These are phyloP conservation scores for Poeciliopsis infans DNA, from an alignment of 2,797 vertebrate genomes.

Conservation along the genomic window DNA sequence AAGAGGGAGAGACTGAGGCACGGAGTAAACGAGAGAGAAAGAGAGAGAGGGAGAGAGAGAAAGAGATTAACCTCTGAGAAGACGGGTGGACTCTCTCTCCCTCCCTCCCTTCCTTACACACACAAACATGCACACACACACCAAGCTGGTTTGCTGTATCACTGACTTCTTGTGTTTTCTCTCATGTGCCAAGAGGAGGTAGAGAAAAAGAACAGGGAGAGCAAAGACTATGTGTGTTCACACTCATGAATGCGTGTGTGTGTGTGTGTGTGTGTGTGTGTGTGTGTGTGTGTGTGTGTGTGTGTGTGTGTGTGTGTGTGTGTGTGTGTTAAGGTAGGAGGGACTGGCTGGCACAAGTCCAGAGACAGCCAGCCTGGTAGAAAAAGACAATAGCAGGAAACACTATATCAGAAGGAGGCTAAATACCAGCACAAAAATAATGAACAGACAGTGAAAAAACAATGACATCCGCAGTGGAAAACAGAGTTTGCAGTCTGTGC, in stretches of 20 bases:
- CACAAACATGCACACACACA: conserved; percentile 34
- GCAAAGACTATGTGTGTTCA: conserved; percentile 33
- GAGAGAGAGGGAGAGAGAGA: conserved; percentile 59
- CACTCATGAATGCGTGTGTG: conserved; percentile 25
- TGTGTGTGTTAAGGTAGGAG: conserved; percentile 71
- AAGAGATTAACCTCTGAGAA: conserved; percentile 68
- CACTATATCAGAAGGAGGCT: conserved; percentile 75
- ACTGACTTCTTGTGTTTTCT: conserved; percentile 72
- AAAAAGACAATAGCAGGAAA: conserved; percentile 84
- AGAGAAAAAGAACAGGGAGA: conserved; percentile 52
- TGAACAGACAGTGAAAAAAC: conserved; percentile 70
- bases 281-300: conserved; percentile 53
- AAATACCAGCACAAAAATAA: conserved; percentile 78
- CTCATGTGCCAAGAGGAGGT: conserved; percentile 72
- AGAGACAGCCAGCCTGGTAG: conserved; percentile 72
- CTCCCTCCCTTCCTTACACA: conserved; percentile 26
- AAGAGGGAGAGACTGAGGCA: conserved; percentile 61
- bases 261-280: conserved; percentile 35
- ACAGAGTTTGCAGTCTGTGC: conserved; percentile 43
- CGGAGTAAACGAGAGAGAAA: conserved; percentile 29
- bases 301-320: conserved; percentile 40
- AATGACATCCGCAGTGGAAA: conserved; percentile 70
- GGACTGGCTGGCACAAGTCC: conserved; percentile 65
- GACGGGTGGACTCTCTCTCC: conserved; percentile 62
- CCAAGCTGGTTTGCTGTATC: conserved; percentile 58